A percentile compares a stretch with the other conserved stretches of the same genome.
phyloP scores from a whole-genome alignment of 2,113 vertebrate genomes.

The Himantopus leucocephalus region DNA sequence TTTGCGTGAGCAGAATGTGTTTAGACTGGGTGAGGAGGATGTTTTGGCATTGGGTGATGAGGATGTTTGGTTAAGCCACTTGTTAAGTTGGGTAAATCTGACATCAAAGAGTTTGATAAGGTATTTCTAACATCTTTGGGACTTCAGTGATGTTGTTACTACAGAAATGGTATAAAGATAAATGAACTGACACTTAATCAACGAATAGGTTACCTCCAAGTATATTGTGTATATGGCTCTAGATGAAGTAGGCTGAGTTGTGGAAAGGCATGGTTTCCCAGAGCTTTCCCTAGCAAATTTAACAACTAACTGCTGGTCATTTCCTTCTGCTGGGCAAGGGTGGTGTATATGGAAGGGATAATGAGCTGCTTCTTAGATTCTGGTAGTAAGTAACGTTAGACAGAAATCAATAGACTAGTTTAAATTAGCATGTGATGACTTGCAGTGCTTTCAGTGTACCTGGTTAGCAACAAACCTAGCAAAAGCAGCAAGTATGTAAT shows the following conservation, averaged over 20 bases:
- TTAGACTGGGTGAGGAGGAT: conserved; percentile 61
- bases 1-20: conserved; percentile 46
- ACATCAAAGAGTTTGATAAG: conserved; percentile 65
- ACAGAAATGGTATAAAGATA: conserved; percentile 26
- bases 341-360: not conserved
- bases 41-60: conserved; percentile 49
- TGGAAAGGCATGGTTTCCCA: not conserved
- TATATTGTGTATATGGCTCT: not conserved
- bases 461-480: not conserved
- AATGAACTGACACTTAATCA: conserved; percentile 18
- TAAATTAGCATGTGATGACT: not conserved
- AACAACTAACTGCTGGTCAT: not conserved
- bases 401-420: not conserved
- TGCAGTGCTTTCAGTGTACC: not conserved
- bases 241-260: not conserved
- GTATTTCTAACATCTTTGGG: conserved; percentile 38
- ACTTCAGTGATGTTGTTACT: conserved; percentile 36
- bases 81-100: conserved; percentile 36
- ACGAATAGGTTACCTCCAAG: not conserved
- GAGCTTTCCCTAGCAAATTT: not conserved
- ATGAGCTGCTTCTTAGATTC: not conserved
- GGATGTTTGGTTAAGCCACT: conserved; percentile 58
- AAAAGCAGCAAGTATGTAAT: not conserved
- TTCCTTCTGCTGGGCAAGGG: not conserved
- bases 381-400: not conserved